A percentile compares a stretch with the other conserved stretches of the same genome.
Evolutionary conservation across 1,140 invertebrate species (phyloP).

Genomic region (Drosophila cardini): DNA sequence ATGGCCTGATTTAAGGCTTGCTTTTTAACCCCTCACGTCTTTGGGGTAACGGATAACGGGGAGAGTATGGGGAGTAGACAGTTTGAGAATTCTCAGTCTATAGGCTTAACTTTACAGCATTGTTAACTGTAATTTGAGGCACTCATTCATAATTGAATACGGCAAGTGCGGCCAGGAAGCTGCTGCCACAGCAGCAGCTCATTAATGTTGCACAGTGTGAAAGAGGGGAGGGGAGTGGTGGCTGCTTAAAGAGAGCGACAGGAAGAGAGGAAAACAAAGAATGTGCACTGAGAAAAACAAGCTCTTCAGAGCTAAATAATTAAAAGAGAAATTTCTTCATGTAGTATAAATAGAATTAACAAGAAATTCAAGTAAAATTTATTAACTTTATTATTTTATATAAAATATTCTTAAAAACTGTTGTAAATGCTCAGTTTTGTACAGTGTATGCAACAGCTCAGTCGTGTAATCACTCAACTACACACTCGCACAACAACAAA

Average conservation of each 20-base stretch:
- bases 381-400: no score
- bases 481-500: conserved; percentile 33
- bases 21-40: conserved; percentile 11
- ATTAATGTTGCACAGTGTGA: conserved; percentile 65
- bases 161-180: conserved; percentile 54
- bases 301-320: no score
- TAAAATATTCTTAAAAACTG: no score
- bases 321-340: no score
- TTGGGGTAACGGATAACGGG: neutral
- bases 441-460: neutral
- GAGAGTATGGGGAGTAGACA: neutral
- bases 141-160: conserved; percentile 80
- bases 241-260: neutral
- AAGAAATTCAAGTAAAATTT: no score
- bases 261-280: neutral
- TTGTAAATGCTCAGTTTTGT: no score
- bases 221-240: no score
- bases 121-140: conserved; percentile 65
- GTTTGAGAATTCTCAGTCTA: conserved; percentile 19
- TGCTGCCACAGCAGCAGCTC: conserved; percentile 40
- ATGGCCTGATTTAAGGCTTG: conserved; percentile 26
- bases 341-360: no score
- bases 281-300: neutral
- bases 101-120: conserved; percentile 23
- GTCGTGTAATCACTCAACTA: conserved; percentile 68